Evolutionary conservation across 2,888 invertebrate genomes (phyloP).

Genomic region (Dryomyza anilis): DNA sequence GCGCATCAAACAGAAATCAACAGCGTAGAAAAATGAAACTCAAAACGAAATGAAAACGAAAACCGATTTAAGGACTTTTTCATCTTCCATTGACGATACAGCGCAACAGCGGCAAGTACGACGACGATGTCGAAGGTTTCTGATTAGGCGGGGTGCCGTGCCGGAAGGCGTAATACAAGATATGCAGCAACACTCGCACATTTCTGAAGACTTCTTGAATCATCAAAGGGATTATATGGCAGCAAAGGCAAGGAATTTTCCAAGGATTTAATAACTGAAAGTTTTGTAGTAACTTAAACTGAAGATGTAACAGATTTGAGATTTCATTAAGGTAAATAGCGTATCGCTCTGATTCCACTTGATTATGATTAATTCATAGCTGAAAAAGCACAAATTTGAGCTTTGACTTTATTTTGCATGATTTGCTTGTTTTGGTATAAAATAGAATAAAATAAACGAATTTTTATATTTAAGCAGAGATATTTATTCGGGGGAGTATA

Average conservation of each 20-base stretch:
- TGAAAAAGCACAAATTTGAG: no score
- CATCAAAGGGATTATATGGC: background rate
- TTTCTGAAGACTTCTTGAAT: background rate
- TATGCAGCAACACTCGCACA: background rate
- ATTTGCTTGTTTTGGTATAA: no score
- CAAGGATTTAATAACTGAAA: background rate
- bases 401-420: no score
- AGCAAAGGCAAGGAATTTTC: background rate
- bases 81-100: background rate
- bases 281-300: background rate
- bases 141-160: background rate
- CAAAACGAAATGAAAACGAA: constrained; percentile 3
- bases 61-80: constrained; percentile 30
- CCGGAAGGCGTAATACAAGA: background rate
- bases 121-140: background rate
- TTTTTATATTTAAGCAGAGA: no score
- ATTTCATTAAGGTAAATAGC: no score
- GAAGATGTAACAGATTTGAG: no score
- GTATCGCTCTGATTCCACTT: no score
- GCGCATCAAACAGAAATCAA: constrained; percentile 43
- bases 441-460: no score
- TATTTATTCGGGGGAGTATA: no score
- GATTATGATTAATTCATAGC: no score
- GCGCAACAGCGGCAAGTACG: background rate
- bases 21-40: constrained; percentile 40